These are phyloP conservation scores for Psophia crepitans DNA, from an alignment of 2,113 vertebrate genomes.

Conservation along the genomic window DNA sequence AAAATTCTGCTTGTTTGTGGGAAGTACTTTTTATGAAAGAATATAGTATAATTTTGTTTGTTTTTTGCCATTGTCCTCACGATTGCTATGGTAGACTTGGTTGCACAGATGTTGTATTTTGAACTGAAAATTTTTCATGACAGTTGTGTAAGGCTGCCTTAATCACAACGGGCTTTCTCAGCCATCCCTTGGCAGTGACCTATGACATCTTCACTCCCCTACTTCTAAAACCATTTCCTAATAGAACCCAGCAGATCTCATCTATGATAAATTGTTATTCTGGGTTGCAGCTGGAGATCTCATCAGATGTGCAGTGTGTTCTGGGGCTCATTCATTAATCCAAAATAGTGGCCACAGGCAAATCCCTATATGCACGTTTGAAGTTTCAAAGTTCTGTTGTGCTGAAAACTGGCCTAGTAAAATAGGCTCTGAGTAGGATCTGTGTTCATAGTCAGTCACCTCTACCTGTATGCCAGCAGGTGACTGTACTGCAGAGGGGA, in stretches of 20 bases:
- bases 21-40: background rate
- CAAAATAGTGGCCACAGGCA: background rate
- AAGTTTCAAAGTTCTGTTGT: background rate
- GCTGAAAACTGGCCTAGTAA: background rate
- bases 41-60: background rate
- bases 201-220: slow-evolving; percentile 35
- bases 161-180: background rate
- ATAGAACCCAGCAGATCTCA: slow-evolving; percentile 18
- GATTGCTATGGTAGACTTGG: background rate
- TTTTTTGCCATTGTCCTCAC: background rate
- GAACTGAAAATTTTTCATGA: background rate
- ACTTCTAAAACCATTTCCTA: slow-evolving; percentile 37
- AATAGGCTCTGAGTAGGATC: background rate
- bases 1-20: background rate
- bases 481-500: background rate
- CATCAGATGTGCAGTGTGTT: background rate
- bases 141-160: background rate
- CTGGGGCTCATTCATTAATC: slow-evolving; percentile 17
- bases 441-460: background rate
- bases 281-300: slow-evolving; percentile 44
- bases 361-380: background rate
- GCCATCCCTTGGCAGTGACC: background rate
- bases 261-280: slow-evolving; percentile 32
- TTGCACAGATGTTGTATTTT: slow-evolving; percentile 8
- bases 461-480: background rate